Conservation (phyloP, 1,140 invertebrate species). For the Tetragonula clypearis region DNA sequence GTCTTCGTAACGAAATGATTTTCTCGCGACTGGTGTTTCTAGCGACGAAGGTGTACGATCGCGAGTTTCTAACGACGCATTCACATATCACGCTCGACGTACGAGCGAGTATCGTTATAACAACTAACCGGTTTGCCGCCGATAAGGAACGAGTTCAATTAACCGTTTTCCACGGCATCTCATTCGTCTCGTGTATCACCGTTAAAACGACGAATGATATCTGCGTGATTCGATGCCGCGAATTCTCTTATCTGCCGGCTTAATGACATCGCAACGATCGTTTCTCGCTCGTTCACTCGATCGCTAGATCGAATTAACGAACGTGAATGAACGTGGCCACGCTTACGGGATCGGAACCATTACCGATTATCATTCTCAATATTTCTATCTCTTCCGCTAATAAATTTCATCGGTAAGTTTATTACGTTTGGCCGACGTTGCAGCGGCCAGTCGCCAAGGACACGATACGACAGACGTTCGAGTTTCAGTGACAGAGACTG, state of each 20-base stretch:
- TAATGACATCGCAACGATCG: neutral
- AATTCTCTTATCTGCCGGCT: neutral
- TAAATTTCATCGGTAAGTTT: neutral
- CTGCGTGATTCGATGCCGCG: neutral
- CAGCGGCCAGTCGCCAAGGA: neutral
- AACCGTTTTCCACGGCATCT: constrained; percentile 1
- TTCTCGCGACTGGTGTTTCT: neutral
- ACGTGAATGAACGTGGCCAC: neutral
- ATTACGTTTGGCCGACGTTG: neutral
- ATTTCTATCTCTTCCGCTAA: neutral
- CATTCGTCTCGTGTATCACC: neutral
- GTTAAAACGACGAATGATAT: neutral
- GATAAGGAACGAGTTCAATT: constrained; percentile 19
- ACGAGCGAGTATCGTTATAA: neutral
- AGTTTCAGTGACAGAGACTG: neutral
- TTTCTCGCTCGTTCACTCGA: neutral
- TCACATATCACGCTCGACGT: neutral
- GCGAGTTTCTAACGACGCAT: neutral
- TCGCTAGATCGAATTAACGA: neutral
- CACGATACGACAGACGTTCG: neutral
- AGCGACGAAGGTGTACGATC: neutral
- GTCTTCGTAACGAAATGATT: neutral
- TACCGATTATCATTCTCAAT: neutral
- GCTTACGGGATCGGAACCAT: neutral
- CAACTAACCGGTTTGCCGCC: constrained; percentile 1